A percentile compares a stretch with the other conserved stretches of the same genome.
Evolutionary conservation across 2,888 invertebrate genomes (phyloP).

Genomic region (Druceiella hillmani): DNA sequence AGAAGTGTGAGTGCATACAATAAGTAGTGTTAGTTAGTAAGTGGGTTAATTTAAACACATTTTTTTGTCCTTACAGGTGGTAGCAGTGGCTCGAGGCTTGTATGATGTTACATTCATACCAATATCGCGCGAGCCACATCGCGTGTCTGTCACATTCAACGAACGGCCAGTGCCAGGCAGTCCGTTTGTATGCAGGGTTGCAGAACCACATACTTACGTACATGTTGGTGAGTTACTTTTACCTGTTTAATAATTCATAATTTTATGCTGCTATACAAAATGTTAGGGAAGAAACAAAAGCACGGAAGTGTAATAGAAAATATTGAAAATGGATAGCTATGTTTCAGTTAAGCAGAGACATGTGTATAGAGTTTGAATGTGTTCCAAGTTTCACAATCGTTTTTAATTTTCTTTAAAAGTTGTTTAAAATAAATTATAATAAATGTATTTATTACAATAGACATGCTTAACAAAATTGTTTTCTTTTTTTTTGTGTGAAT

Average conservation of each 20-base stretch:
- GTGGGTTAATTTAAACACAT: slow-evolving; percentile 12
- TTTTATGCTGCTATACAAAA: not conserved
- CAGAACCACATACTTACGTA: slow-evolving; percentile 66
- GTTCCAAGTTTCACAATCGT: too few species aligned
- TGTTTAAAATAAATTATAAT: too few species aligned
- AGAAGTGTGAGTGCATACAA: too few species aligned
- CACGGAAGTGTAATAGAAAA: too few species aligned
- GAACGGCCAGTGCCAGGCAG: slow-evolving; percentile 87
- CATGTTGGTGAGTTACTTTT: slow-evolving; percentile 54
- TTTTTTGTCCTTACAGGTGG: slow-evolving; percentile 52
- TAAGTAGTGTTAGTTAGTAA: slow-evolving; percentile 5
- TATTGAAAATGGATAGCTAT: too few species aligned
- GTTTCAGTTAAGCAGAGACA: too few species aligned
- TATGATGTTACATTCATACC: slow-evolving; percentile 93
- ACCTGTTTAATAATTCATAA: not conserved
- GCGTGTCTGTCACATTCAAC: slow-evolving; percentile 91
- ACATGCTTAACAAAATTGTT: too few species aligned
- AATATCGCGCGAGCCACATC: slow-evolving; percentile 83
- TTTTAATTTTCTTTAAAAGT: too few species aligned
- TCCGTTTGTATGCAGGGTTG: slow-evolving; percentile 79
- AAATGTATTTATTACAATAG: too few species aligned
- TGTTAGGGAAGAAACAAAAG: not conserved
- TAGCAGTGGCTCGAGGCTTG: slow-evolving; percentile 83
- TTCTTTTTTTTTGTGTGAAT: too few species aligned
- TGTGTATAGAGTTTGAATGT: too few species aligned